phyloP scores from a whole-genome alignment of 2,888 invertebrate genomes.

The Epirrhoe tristata region DNA sequence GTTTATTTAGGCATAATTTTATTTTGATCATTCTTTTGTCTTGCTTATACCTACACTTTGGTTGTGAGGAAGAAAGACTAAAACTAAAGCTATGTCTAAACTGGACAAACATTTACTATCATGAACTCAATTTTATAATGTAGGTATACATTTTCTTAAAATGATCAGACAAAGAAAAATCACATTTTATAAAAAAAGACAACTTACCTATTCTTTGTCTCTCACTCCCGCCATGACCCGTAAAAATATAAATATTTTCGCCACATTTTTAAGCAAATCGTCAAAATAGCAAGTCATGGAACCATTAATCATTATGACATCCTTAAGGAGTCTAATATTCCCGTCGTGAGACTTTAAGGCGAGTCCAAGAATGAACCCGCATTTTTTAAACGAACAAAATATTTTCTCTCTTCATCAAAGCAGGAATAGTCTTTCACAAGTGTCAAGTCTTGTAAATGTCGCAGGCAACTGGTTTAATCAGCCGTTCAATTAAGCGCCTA shows the following conservation, averaged over 20 bases:
- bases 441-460: no score
- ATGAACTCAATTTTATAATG: no score
- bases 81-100: no score
- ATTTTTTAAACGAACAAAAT: slow-evolving; percentile 26
- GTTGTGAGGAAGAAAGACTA: no score
- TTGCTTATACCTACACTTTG: background rate
- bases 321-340: slow-evolving; percentile 37
- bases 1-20: background rate
- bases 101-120: no score
- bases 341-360: slow-evolving; percentile 16
- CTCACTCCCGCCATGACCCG: background rate
- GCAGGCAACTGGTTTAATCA: no score
- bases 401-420: slow-evolving; percentile 21
- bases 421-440: background rate
- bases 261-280: slow-evolving; percentile 9
- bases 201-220: no score
- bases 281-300: slow-evolving; percentile 34
- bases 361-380: slow-evolving; percentile 14
- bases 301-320: slow-evolving; percentile 46
- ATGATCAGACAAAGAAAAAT: no score
- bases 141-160: no score
- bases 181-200: no score
- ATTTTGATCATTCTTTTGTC: background rate
- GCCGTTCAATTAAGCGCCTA: no score
- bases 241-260: slow-evolving; percentile 17